Conservation (phyloP, 2,113 vertebrate species). For the Mustela nigripes region DNA sequence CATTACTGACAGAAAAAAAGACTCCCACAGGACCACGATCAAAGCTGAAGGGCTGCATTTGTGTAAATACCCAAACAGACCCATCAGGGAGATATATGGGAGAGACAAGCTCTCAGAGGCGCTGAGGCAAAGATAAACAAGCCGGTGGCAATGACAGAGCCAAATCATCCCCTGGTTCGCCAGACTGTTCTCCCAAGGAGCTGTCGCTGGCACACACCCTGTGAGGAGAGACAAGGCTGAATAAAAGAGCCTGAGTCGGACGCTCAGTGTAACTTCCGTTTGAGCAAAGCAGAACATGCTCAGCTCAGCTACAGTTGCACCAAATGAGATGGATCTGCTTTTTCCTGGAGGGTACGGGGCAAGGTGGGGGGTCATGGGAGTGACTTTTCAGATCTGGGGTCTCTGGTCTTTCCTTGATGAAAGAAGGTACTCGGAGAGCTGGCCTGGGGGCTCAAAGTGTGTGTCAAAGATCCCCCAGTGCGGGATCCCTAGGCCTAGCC, state of each 20-base stretch:
- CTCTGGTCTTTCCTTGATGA: not conserved
- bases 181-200: not conserved
- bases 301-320: fast-evolving
- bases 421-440: not conserved
- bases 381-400: not conserved
- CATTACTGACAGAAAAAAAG: not conserved
- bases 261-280: fast-evolving
- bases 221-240: not conserved
- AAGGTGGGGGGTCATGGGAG: not conserved
- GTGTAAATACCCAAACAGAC: constrained; percentile 45
- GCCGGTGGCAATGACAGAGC: not conserved
- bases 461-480: not conserved
- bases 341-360: not conserved
- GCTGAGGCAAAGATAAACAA: constrained; percentile 43
- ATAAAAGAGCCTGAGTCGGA: not conserved
- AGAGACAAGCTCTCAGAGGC: not conserved
- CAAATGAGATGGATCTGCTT: not conserved
- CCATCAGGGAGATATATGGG: not conserved
- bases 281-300: fast-evolving
- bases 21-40: not conserved
- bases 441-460: not conserved
- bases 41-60: not conserved
- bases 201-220: no score
- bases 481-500: not conserved
- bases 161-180: not conserved